Evolutionary conservation across 2,888 invertebrate genomes (phyloP).

Genomic region (Azorinus chamasolen): DNA sequence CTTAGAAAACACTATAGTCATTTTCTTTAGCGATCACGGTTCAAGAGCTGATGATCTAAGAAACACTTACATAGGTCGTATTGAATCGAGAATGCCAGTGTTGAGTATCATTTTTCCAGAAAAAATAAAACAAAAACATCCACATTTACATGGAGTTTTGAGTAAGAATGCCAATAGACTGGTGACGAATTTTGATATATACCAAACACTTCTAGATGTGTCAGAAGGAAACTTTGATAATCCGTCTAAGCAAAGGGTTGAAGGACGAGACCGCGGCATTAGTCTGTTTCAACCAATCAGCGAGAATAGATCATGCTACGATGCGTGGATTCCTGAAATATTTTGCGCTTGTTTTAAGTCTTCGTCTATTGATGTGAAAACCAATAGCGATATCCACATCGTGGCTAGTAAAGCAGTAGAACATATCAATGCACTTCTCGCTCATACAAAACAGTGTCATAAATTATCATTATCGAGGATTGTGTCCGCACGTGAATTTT

Average conservation of each 20-base stretch:
- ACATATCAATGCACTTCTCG: constrained; percentile 37
- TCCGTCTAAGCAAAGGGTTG: constrained; percentile 13
- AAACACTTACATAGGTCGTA: constrained; percentile 91
- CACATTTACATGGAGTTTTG: constrained; percentile 90
- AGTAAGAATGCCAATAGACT: constrained; percentile 89
- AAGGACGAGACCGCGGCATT: constrained; percentile 62
- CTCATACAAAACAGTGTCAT: constrained; percentile 89
- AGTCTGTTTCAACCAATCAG: constrained; percentile 93
- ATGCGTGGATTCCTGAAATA: constrained; percentile 96
- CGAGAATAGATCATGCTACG: constrained; percentile 91
- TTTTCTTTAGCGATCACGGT: constrained; percentile 94
- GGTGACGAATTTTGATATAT: constrained; percentile 94
- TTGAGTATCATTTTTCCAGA: constrained; percentile 91
- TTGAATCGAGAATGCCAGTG: constrained; percentile 95
- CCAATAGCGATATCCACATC: constrained; percentile 88
- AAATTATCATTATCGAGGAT: constrained; percentile 76
- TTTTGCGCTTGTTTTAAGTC: constrained; percentile 97
- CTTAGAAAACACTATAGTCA: constrained; percentile 75
- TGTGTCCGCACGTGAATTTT: constrained; percentile 21
- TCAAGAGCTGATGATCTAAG: constrained; percentile 94
- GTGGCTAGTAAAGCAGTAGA: constrained; percentile 85
- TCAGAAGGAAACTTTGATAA: constrained; percentile 58
- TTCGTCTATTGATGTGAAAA: constrained; percentile 89
- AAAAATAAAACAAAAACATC: constrained; percentile 90
- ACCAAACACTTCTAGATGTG: constrained; percentile 92